Evolutionary conservation across 2,113 vertebrate genomes (phyloP).

Genomic region (Shinisaurus crocodilurus): DNA sequence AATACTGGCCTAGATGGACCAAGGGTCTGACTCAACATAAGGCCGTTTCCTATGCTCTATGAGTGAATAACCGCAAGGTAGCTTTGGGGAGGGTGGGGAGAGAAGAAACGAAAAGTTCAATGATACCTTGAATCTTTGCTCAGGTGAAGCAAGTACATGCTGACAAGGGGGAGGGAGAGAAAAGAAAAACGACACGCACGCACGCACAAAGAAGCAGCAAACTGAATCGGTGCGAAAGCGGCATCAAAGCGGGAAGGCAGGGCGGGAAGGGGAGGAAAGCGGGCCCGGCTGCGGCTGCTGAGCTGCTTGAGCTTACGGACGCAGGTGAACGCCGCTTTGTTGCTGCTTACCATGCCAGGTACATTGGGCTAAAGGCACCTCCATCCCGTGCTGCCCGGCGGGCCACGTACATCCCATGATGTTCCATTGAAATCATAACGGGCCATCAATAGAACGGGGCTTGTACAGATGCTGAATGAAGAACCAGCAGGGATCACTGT

Average conservation of each 20-base stretch:
- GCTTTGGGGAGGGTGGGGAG: neutral
- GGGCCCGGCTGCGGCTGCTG: slow-evolving; percentile 48
- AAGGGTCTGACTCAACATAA: no score
- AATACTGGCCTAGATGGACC: no score
- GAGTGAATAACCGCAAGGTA: neutral
- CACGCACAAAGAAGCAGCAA: neutral
- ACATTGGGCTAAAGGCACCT: slow-evolving; percentile 75
- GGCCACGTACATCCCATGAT: slow-evolving; percentile 77
- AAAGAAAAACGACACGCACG: neutral
- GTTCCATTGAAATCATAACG: slow-evolving; percentile 79
- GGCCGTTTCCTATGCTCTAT: no score
- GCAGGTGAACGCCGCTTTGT: slow-evolving; percentile 69
- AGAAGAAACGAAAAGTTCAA: neutral
- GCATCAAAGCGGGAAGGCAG: slow-evolving; percentile 60
- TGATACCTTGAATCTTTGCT: neutral
- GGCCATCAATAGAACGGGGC: slow-evolving; percentile 77
- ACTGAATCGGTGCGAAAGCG: slow-evolving; percentile 57
- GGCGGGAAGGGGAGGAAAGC: neutral
- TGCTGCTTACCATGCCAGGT: slow-evolving; percentile 79
- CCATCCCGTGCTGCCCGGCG: slow-evolving; percentile 75
- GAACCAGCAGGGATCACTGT: slow-evolving; percentile 75
- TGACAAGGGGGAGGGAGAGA: neutral
- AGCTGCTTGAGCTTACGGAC: slow-evolving; percentile 67
- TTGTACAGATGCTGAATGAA: slow-evolving; percentile 74
- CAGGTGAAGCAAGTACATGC: slow-evolving; percentile 25